Conservation (phyloP, 1,140 invertebrate genomes). For the Platyura marginata region DNA sequence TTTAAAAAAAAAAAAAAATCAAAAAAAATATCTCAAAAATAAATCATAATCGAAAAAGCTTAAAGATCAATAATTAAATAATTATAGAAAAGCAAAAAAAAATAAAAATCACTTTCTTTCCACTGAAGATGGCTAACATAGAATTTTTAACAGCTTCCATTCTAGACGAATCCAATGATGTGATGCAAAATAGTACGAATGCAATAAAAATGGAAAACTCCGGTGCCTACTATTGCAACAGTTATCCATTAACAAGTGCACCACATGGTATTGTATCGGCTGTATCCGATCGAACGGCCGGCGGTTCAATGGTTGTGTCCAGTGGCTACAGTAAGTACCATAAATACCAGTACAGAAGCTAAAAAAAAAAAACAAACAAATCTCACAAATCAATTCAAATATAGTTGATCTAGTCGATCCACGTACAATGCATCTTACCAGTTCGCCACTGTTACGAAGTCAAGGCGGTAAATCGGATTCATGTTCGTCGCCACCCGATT, state of each 20-base stretch:
- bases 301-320: constrained; percentile 33
- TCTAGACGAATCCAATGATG: constrained; percentile 69
- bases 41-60: no score
- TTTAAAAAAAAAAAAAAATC: constrained; percentile 7
- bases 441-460: neutral
- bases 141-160: constrained; percentile 57
- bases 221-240: constrained; percentile 71
- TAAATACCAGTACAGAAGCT: no score
- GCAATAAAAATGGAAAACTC: constrained; percentile 82
- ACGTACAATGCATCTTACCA: constrained; percentile 12
- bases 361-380: no score
- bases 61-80: no score
- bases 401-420: constrained; percentile 22
- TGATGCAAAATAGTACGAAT: constrained; percentile 51
- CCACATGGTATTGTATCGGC: constrained; percentile 16
- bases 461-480: neutral
- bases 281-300: constrained; percentile 12
- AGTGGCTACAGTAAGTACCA: constrained; percentile 39
- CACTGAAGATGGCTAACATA: no score
- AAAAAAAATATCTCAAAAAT: no score
- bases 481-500: neutral
- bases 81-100: no score
- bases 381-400: neutral
- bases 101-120: no score
- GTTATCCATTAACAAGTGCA: constrained; percentile 62